Base-by-base conservation (phyloP, 2,888 invertebrate species). In the Anticlea derivata region DNA sequence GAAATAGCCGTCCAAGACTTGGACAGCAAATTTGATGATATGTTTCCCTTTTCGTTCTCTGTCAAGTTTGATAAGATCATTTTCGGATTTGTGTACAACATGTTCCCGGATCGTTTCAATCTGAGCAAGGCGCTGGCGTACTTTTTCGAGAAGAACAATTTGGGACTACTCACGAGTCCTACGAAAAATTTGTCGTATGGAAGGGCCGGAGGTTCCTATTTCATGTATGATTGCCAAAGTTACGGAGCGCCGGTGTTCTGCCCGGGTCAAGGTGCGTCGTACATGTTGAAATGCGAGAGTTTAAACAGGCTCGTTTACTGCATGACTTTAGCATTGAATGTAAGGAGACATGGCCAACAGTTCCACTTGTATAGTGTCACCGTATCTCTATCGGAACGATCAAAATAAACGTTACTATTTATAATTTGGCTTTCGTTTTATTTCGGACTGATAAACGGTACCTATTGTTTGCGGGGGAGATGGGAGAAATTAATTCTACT, bases 191-290 rank as follows among this genome's bases (percentile, higher is more conserved):
- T 92, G 54, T 89, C 91, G 6, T 91, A 93, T 61, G 93, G 93
- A 1, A 90, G 69, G 55, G 71, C 76, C 10, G 83, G 82, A 0
- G 68, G 75, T 7, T 94, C 94, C 7, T 94, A 93, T 66, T 94
- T 93, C 61, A 92, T 94, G 93, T 94, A 92, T 68, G 94, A 94
- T 64, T 93, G 93, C 60, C 93, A 93, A 73, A 92, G 92, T 53
- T 80, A 85, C 60, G 94, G 94, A 5, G 78, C 88, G 1, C 94
- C 94, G 0, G 72, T 94, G 63, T 94, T 93, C 67, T 77, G 88
- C 22, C 92, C 93, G 0, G 88, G 92, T 4, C 86, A 92, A 62
- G 93, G 93, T 2, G 82, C 90, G 5, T 86, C 93, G 0, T 94
- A 94, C 64, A 80, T 93, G 35, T 73, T 94, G 35, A 91, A 93